Evolutionary conservation across 2,113 vertebrate species (phyloP).

Genomic region (Onychostoma macrolepis): DNA sequence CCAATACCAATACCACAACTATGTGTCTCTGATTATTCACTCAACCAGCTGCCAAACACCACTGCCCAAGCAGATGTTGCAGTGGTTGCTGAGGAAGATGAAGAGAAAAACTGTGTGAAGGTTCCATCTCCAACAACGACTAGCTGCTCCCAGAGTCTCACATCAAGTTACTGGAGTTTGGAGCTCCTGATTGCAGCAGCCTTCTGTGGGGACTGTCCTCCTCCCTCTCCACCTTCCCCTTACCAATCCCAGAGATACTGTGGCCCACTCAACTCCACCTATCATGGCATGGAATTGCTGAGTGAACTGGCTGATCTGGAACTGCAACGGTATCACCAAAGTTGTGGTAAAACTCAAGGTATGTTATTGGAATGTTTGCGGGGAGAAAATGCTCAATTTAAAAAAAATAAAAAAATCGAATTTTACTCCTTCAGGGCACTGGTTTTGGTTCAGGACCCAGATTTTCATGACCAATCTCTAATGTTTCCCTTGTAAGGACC

Average conservation of each 20-base stretch:
- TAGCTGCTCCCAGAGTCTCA: slow-evolving; percentile 58
- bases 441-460: neutral
- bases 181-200: slow-evolving; percentile 90
- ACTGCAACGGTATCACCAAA: slow-evolving; percentile 75
- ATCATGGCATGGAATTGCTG: slow-evolving; percentile 90
- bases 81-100: slow-evolving; percentile 9
- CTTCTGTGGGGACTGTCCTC: slow-evolving; percentile 81
- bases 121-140: slow-evolving; percentile 25
- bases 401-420: too few relatives aligned
- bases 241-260: slow-evolving; percentile 58
- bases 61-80: neutral
- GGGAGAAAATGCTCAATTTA: neutral
- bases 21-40: slow-evolving; percentile 15
- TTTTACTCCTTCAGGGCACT: neutral
- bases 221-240: slow-evolving; percentile 65
- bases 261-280: slow-evolving; percentile 69
- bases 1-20: slow-evolving; percentile 19
- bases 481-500: neutral
- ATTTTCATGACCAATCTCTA: neutral
- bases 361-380: slow-evolving; percentile 56
- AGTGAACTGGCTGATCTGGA: slow-evolving; percentile 93
- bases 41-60: slow-evolving; percentile 17
- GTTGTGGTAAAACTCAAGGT: slow-evolving; percentile 75
- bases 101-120: neutral
- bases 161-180: slow-evolving; percentile 83